phyloP scores from a whole-genome alignment of 2,113 vertebrate species.

The Prunella fulvescens region DNA sequence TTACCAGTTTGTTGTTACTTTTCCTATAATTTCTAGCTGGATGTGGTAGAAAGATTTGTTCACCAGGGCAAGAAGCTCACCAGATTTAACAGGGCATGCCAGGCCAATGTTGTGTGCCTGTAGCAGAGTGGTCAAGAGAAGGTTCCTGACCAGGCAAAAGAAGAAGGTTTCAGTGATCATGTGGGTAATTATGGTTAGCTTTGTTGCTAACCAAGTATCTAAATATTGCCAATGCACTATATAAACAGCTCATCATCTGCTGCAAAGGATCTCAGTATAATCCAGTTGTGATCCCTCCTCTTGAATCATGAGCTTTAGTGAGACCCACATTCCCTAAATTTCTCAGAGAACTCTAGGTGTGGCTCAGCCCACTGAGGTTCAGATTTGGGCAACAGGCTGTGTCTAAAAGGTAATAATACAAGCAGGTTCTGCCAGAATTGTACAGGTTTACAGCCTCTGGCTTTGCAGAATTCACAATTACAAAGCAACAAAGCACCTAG shows the following conservation, averaged over 20 bases:
- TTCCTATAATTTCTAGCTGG: background rate
- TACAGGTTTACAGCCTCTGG: background rate
- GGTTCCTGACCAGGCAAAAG: background rate
- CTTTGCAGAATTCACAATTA: background rate
- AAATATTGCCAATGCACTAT: background rate
- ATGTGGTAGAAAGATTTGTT: background rate
- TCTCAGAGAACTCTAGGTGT: background rate
- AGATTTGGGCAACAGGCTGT: background rate
- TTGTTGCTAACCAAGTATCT: background rate
- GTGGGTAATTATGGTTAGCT: background rate
- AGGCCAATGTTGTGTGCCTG: background rate
- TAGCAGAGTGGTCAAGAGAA: background rate
- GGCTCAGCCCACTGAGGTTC: background rate
- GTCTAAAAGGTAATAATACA: background rate
- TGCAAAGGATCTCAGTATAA: background rate
- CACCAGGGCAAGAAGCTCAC: background rate
- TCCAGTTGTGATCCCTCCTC: rapidly evolving
- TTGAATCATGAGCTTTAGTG: background rate
- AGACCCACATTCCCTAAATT: background rate
- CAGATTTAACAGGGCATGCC: background rate
- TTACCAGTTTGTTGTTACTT: background rate
- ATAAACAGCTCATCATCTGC: background rate
- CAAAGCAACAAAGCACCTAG: background rate
- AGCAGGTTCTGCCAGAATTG: background rate
- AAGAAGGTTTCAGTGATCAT: background rate